Evolutionary conservation across 2,888 invertebrate genomes (phyloP).

Genomic region (Macrophya alboannulata): DNA sequence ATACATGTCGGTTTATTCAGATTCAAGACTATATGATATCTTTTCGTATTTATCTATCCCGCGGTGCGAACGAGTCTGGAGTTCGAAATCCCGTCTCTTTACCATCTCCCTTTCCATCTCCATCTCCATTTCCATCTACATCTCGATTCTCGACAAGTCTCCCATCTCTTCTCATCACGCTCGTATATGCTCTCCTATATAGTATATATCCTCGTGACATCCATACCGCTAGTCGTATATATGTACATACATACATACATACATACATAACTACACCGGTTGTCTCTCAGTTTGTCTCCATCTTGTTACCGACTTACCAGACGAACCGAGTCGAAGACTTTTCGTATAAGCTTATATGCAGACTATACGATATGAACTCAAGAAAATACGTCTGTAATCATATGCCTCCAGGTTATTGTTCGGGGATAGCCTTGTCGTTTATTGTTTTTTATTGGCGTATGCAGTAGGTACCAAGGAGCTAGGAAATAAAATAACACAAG

Average conservation of each 20-base stretch:
- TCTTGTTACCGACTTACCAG: not conserved
- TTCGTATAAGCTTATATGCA: not conserved
- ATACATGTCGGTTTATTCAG: not conserved
- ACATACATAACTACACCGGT: slow-evolving; percentile 8
- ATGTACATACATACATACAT: no score
- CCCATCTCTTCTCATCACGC: not conserved
- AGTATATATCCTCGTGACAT: slow-evolving; percentile 17
- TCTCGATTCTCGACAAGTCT: not conserved
- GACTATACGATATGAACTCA: not conserved
- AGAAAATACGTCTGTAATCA: not conserved
- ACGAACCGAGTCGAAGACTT: not conserved
- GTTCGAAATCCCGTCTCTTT: slow-evolving; percentile 19
- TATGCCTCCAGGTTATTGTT: not conserved
- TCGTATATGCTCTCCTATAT: not conserved
- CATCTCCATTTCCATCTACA: not conserved
- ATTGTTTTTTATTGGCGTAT: not conserved
- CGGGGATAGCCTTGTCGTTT: not conserved
- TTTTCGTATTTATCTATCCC: not conserved
- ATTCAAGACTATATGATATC: not conserved
- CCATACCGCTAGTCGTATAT: slow-evolving; percentile 27
- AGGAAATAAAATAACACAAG: not conserved
- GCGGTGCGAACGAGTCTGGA: not conserved
- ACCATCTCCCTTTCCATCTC: slow-evolving; percentile 4
- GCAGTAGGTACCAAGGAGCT: not conserved
- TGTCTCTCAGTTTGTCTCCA: slow-evolving; percentile 4